Percentiles rank a stretch among this genome's conserved stretches.
Conservation (phyloP, 2,797 vertebrate genomes). For the Mus caroli region DNA sequence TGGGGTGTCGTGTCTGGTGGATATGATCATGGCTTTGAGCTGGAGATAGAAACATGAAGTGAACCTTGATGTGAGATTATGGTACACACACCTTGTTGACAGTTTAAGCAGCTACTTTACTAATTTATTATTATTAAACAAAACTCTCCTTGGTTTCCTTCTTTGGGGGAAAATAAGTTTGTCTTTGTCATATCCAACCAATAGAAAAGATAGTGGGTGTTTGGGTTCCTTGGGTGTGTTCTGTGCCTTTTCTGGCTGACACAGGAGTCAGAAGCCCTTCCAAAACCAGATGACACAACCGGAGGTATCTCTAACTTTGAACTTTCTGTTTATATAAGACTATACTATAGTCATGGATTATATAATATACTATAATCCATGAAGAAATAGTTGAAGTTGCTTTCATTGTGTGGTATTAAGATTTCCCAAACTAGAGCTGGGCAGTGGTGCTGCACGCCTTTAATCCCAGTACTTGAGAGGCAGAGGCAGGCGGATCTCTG, state of each 20-base stretch:
- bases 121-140: conserved; percentile 1
- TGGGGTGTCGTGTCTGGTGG: background rate
- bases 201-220: background rate
- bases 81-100: background rate
- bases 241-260: conserved; percentile 3
- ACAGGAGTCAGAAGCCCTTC: conserved; percentile 1
- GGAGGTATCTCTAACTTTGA: background rate
- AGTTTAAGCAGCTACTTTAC: background rate
- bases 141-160: conserved; percentile 17
- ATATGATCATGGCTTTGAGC: background rate
- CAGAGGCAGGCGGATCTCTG: too few relatives aligned
- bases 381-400: conserved; percentile 14
- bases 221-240: too few relatives aligned
- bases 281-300: background rate
- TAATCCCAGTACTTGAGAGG: too few relatives aligned
- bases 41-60: background rate
- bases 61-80: background rate
- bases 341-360: background rate
- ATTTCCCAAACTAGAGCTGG: conserved; percentile 16
- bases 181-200: background rate
- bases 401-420: background rate
- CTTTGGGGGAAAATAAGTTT: conserved; percentile 3
- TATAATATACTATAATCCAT: background rate
- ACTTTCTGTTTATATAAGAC: background rate
- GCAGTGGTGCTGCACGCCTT: too few relatives aligned